These are phyloP conservation scores for Apodemia duryi DNA, from an alignment of 2,888 invertebrate species.

Conservation along the genomic window DNA sequence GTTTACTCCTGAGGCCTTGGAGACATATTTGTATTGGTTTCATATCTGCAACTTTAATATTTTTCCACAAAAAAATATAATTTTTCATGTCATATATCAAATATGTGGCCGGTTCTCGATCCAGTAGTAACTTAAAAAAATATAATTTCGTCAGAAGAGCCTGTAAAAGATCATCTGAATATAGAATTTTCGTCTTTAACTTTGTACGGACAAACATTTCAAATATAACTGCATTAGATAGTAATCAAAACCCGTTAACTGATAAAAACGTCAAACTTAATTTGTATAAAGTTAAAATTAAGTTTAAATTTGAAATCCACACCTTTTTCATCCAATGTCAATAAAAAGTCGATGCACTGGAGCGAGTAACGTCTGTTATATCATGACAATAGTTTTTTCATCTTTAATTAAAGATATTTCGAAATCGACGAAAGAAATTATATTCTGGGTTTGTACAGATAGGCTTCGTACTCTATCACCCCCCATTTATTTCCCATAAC, in stretches of 20 bases:
- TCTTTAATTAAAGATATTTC: constrained; percentile 17
- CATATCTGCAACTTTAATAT: too few species aligned
- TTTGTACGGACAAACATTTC: background rate
- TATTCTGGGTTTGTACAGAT: constrained; percentile 11
- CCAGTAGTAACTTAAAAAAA: too few species aligned
- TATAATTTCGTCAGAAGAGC: too few species aligned
- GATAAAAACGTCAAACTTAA: constrained; percentile 7
- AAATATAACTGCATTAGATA: background rate
- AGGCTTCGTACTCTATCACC: constrained; percentile 33
- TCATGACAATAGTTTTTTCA: constrained; percentile 8
- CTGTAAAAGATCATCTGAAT: too few species aligned
- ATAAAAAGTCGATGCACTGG: constrained; percentile 40
- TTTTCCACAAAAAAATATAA: too few species aligned
- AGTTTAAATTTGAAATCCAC: constrained; percentile 8
- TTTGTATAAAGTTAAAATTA: constrained; percentile 6
- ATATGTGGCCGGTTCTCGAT: too few species aligned
- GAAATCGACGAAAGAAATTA: constrained; percentile 23
- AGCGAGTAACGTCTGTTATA: constrained; percentile 51
- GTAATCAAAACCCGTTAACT: background rate
- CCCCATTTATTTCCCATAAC: constrained; percentile 56
- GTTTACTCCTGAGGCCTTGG: too few species aligned
- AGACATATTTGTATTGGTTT: too few species aligned
- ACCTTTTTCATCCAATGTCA: constrained; percentile 7
- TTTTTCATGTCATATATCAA: too few species aligned
- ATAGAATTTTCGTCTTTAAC: too few species aligned